Evolutionary conservation across 64 coral and sea anemone species (phyloP), one percentile per base, ranked within the genome.

Genomic region (Actinia equina): DNA sequence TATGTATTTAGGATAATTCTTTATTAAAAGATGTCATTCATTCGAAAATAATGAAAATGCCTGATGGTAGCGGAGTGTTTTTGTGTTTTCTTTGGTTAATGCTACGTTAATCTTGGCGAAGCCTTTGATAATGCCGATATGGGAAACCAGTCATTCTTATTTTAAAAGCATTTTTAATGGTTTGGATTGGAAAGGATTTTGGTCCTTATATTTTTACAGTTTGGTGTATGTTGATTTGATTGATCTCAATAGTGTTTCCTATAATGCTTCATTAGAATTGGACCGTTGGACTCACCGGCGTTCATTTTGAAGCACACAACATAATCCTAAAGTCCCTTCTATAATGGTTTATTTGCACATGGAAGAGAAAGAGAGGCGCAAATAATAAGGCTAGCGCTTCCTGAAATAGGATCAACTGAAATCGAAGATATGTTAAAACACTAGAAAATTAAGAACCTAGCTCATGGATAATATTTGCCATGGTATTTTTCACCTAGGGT

Each of bases 1-100:
- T 74, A 42, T 74, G 69, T 74, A 69, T 69, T 69, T 27, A 74
- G 69, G 69, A 74, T 74, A 74, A 74, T 27, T 74, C 69, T 74
- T 41, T 74, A 74, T 74, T 74, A 74, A 74, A 74, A 74, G 25
- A 74, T 30, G 69, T 41, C 23, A 74, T 74, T 74, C 69, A 74
- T 30, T 25, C 4, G 11, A 74, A 74, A 74, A 25, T 74, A 74
- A 27, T 49, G 22, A 71, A 71, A 71, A 9, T 71, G 65, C 3
- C 65, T 37, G 30, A 37, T 37, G 30, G 4, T 49, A 6, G 46
- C 2, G 1, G 46, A 49, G 46, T 49, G 4, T 49, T 74, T n/a
- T 27, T 8, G 25, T 41, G 69, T 41, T 74, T 74, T 74, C 69
- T 74, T 74, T 74, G 6, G 9, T 74, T 74, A 74, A 74, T 74